phyloP scores from a whole-genome alignment of 2,888 invertebrate species.

The Sinopyrophorus schimmeli region DNA sequence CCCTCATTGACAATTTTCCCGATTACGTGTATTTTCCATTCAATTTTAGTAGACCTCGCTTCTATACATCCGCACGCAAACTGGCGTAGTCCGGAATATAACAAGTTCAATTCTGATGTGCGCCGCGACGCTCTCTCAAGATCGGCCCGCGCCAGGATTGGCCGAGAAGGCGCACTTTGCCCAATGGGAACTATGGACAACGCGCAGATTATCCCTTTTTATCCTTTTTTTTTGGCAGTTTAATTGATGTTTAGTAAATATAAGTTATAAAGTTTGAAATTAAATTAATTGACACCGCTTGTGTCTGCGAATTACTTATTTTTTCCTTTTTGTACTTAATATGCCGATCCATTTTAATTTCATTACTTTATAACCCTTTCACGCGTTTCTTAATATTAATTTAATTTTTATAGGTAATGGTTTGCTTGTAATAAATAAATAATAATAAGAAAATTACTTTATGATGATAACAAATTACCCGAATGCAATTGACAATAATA shows the following conservation, averaged over 20 bases:
- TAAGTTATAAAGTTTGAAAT: conserved; percentile 22
- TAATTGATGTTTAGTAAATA: conserved; percentile 31
- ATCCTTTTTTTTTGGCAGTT: conserved; percentile 28
- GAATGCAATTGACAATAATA: no score
- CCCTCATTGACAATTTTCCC: conserved; percentile 18
- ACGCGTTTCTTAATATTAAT: no score
- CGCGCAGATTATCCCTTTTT: conserved; percentile 46
- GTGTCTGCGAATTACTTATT: no score
- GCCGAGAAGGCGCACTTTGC: conserved; percentile 42
- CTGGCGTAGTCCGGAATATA: conserved; percentile 31
- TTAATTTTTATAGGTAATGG: no score
- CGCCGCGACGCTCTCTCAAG: conserved; percentile 36
- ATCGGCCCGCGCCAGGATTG: conserved; percentile 44
- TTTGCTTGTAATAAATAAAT: no score
- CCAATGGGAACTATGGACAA: conserved; percentile 46
- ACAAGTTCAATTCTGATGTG: conserved; percentile 28
- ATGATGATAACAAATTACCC: no score
- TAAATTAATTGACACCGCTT: no score
- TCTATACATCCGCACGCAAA: conserved; percentile 36
- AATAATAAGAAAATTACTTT: no score
- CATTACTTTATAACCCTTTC: no score
- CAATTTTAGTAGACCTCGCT: conserved; percentile 18
- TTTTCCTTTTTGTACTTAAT: conserved; percentile 1
- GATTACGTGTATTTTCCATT: conserved; percentile 21
- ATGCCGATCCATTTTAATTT: no score